These are phyloP conservation scores for Mythimna lalbum DNA, from an alignment of 2,888 invertebrate genomes.

Conservation along the genomic window DNA sequence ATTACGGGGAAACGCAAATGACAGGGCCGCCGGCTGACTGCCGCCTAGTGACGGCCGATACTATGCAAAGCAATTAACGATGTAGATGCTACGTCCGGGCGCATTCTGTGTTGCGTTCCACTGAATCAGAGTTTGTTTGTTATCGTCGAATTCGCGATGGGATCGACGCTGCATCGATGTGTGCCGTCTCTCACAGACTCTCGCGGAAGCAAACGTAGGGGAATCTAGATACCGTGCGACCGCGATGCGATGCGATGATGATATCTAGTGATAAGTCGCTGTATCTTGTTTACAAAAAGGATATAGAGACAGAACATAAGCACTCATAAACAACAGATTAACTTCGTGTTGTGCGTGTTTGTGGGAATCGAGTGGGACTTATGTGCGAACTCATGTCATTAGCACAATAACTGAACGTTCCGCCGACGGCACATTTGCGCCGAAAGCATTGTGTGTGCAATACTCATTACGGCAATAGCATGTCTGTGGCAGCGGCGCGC, in stretches of 20 bases:
- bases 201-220: neutral
- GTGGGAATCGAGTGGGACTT: neutral
- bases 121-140: constrained; percentile 14
- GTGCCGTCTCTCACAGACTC: neutral
- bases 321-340: neutral
- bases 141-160: neutral
- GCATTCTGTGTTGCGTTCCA: constrained; percentile 3
- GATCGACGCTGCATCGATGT: neutral
- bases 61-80: constrained; percentile 21
- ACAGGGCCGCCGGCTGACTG: constrained; percentile 32
- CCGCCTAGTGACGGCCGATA: neutral
- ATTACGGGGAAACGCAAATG: constrained; percentile 52
- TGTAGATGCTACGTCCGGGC: neutral
- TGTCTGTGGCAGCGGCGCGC: constrained; percentile 10
- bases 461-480: constrained; percentile 17
- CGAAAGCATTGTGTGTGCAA: constrained; percentile 2
- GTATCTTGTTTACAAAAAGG: constrained; percentile 5
- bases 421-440: neutral
- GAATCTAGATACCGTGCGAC: neutral
- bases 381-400: neutral
- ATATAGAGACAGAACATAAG: neutral
- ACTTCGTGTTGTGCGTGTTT: neutral
- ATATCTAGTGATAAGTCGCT: constrained; percentile 10
- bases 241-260: constrained; percentile 1
- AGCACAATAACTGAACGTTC: neutral